phyloP scores from a whole-genome alignment of 1,140 invertebrate species.

The Pseudomyrmex pallidus region DNA sequence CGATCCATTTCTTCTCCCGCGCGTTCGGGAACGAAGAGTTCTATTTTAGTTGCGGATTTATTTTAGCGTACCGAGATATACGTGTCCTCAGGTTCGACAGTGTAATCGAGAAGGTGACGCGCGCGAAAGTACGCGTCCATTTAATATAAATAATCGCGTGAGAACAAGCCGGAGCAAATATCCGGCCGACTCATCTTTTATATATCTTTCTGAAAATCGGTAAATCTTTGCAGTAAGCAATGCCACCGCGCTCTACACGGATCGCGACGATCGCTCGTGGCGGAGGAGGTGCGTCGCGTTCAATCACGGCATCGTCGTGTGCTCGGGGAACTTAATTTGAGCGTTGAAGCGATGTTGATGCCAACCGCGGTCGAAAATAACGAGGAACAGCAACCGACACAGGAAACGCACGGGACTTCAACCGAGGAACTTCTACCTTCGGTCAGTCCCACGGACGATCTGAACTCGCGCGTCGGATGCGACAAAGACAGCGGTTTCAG shows the following conservation, averaged over 20 bases:
- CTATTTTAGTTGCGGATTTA: not conserved
- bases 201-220: not conserved
- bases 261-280: slow-evolving; percentile 87
- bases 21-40: not conserved
- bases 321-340: slow-evolving; percentile 93
- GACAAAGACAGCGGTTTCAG: slow-evolving; percentile 93
- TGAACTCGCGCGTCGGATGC: slow-evolving; percentile 89
- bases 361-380: slow-evolving; percentile 85
- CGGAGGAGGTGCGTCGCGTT: slow-evolving; percentile 92
- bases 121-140: not conserved
- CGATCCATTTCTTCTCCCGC: not conserved
- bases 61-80: too few species aligned
- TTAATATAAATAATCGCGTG: not conserved
- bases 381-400: slow-evolving; percentile 82
- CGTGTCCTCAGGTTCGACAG: too few species aligned
- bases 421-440: slow-evolving; percentile 88
- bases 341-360: slow-evolving; percentile 95
- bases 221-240: slow-evolving; percentile 77
- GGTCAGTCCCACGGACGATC: slow-evolving; percentile 90
- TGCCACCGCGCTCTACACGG: slow-evolving; percentile 79
- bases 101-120: too few species aligned
- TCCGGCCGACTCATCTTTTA: not conserved
- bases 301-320: slow-evolving; percentile 92
- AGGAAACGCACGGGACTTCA: slow-evolving; percentile 84
- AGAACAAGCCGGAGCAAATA: not conserved